Percentiles rank a stretch among this genome's conserved stretches.
Evolutionary conservation across 1,140 invertebrate genomes (phyloP).

Genomic region (Uloborus diversus): DNA sequence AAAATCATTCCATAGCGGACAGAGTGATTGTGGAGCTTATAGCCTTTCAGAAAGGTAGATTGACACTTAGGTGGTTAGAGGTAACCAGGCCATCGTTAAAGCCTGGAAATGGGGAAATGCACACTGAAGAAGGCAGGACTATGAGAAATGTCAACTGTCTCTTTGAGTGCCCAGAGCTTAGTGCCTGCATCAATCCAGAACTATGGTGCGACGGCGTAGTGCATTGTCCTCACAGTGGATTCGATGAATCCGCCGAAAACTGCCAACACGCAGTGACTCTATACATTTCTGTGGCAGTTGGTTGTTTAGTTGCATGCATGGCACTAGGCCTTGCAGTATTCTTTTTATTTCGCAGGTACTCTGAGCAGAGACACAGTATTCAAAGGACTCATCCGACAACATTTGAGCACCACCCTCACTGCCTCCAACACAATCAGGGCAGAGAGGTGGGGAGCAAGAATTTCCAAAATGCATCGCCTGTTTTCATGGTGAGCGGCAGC

Average conservation of each 20-base stretch:
- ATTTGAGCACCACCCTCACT: constrained; percentile 24
- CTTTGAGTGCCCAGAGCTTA: constrained; percentile 82
- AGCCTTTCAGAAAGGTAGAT: constrained; percentile 76
- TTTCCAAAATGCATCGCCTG: constrained; percentile 21
- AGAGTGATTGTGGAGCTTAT: constrained; percentile 80
- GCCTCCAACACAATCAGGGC: constrained; percentile 42
- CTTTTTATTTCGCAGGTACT: constrained; percentile 14
- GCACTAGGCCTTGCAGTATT: constrained; percentile 9
- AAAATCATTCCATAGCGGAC: constrained; percentile 75
- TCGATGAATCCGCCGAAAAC: constrained; percentile 81
- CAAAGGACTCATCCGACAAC: constrained; percentile 36
- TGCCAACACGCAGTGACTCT: constrained; percentile 62
- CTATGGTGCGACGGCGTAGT: constrained; percentile 87
- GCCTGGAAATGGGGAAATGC: constrained; percentile 15
- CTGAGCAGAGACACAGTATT: background rate
- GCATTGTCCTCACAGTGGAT: constrained; percentile 86
- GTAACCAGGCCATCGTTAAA: constrained; percentile 69
- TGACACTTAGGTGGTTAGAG: constrained; percentile 86
- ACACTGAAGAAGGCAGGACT: constrained; percentile 68
- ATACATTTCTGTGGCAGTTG: constrained; percentile 43
- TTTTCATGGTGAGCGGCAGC: constrained; percentile 35
- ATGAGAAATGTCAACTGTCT: constrained; percentile 73
- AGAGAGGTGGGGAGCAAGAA: constrained; percentile 29
- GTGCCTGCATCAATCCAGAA: constrained; percentile 86
- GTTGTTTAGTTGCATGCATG: constrained; percentile 5